Percentiles rank a stretch among this genome's conserved stretches.
These are phyloP conservation scores for Acromyrmex charruanus DNA, from an alignment of 1,140 invertebrate species.

Conservation along the genomic window DNA sequence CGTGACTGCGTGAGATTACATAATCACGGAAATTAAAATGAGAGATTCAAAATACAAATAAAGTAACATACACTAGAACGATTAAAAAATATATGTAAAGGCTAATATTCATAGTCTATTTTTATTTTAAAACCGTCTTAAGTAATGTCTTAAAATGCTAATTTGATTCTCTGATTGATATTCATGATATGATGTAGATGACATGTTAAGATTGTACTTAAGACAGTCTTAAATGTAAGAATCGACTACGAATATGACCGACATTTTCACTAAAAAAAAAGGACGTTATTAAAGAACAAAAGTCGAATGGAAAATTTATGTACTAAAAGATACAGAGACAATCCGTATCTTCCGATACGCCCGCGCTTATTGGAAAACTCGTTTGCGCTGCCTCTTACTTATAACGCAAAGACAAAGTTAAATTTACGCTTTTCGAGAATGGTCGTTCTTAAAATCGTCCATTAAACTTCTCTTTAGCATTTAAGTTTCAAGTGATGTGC, in stretches of 20 bases:
- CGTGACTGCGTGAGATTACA: not conserved
- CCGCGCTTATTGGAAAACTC: slow-evolving; percentile 43
- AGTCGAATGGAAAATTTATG: not conserved
- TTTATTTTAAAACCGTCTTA: no score
- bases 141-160: no score
- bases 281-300: not conserved
- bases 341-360: not conserved
- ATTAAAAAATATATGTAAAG: slow-evolving; percentile 7
- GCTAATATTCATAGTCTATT: no score
- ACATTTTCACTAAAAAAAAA: not conserved
- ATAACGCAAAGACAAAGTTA: slow-evolving; percentile 31
- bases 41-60: not conserved
- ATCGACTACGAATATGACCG: no score
- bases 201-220: no score
- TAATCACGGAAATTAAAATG: slow-evolving; percentile 16
- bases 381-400: slow-evolving; percentile 3
- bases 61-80: not conserved
- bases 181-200: no score
- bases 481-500: slow-evolving; percentile 27
- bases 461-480: slow-evolving; percentile 49
- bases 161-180: no score
- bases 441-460: not conserved
- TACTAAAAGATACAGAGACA: not conserved
- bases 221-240: no score
- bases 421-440: slow-evolving; percentile 37